Percentiles rank a stretch among this genome's conserved stretches.
phyloP scores from a whole-genome alignment of 2,113 vertebrate species.

The Clinocottus analis region DNA sequence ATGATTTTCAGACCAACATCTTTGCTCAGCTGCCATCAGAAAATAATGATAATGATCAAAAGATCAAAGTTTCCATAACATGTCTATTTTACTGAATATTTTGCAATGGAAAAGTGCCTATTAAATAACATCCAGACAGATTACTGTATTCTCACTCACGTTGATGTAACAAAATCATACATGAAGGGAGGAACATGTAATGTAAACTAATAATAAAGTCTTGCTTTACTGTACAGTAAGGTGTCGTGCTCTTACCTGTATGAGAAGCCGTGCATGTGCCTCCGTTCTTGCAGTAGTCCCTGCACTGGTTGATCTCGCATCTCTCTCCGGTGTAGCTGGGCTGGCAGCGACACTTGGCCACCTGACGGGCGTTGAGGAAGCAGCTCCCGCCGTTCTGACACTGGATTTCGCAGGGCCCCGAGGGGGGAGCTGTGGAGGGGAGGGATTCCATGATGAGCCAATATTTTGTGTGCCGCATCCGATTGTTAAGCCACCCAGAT shows the following conservation, averaged over 20 bases:
- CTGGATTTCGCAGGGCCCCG: slow-evolving; percentile 87
- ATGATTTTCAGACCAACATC: neutral
- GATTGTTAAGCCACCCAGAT: neutral
- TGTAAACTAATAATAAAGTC: neutral
- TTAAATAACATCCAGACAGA: neutral
- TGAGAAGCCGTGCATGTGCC: slow-evolving; percentile 93
- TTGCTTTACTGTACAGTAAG: neutral
- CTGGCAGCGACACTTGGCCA: slow-evolving; percentile 96
- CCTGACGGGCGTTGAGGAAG: slow-evolving; percentile 91
- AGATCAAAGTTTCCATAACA: neutral
- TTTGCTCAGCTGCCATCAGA: neutral
- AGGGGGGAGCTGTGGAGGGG: slow-evolving; percentile 78
- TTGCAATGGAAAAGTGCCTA: neutral
- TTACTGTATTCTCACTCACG: neutral
- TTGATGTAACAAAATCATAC: neutral
- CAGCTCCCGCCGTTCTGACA: slow-evolving; percentile 95
- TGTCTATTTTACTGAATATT: neutral
- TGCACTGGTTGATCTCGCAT: slow-evolving; percentile 94
- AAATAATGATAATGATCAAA: neutral
- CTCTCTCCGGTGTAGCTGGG: slow-evolving; percentile 92
- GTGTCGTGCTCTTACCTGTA: slow-evolving; percentile 80
- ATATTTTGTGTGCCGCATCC: neutral
- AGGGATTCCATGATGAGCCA: neutral
- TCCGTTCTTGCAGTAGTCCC: slow-evolving; percentile 92
- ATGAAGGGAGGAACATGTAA: neutral